These are phyloP conservation scores for Drosophila testacea DNA, from an alignment of 2,888 invertebrate genomes.

Conservation along the genomic window DNA sequence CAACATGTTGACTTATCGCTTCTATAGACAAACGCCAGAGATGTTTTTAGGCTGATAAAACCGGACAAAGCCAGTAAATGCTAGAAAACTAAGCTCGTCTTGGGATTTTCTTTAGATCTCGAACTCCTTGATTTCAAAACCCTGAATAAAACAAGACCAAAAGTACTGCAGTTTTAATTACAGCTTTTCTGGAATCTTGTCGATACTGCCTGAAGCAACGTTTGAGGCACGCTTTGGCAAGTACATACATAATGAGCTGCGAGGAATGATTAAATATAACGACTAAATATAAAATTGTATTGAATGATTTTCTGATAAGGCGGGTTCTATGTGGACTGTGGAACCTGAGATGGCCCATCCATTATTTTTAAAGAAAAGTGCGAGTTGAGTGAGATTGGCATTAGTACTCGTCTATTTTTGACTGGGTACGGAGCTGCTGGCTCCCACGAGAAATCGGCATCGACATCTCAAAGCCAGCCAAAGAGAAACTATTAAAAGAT, in stretches of 20 bases:
- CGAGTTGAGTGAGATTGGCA: constrained; percentile 55
- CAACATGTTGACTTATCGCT: constrained; percentile 59
- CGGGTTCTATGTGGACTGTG: constrained; percentile 58
- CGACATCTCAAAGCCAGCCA: constrained; percentile 24
- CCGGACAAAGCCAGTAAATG: constrained; percentile 56
- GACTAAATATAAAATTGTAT: constrained; percentile 8
- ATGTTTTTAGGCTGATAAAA: constrained; percentile 63
- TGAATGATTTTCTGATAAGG: constrained; percentile 66
- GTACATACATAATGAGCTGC: constrained; percentile 33
- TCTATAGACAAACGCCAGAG: constrained; percentile 39
- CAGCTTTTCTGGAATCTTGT: constrained; percentile 14
- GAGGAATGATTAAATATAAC: not conserved
- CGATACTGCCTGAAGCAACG: constrained; percentile 16
- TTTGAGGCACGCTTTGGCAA: constrained; percentile 49
- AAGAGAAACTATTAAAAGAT: constrained; percentile 21
- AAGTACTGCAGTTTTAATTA: not conserved
- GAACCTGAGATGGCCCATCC: constrained; percentile 48
- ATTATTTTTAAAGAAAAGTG: constrained; percentile 68
- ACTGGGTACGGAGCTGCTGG: constrained; percentile 74
- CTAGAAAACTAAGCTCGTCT: constrained; percentile 52
- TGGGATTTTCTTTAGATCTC: not conserved
- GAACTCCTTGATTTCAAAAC: constrained; percentile 15
- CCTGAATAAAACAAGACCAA: not conserved
- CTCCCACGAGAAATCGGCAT: constrained; percentile 58
- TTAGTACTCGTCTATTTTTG: constrained; percentile 77